These are phyloP conservation scores for Eupithecia dodoneata DNA, from an alignment of 2,888 invertebrate species.

Conservation along the genomic window DNA sequence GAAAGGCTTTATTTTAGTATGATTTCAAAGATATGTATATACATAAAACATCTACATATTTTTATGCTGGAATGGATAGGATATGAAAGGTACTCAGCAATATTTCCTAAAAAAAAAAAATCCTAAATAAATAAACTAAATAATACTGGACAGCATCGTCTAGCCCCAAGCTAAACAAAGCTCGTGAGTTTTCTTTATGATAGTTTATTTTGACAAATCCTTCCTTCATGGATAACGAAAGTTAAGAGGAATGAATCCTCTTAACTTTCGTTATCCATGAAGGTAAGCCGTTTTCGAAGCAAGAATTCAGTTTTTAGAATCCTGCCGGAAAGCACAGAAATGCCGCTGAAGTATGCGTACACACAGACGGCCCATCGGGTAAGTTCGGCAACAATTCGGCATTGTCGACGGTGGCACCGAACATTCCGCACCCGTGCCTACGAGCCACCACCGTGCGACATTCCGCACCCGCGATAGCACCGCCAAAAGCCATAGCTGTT, in stretches of 20 bases:
- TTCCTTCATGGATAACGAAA: no score
- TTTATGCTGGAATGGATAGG: no score
- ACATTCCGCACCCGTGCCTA: slow-evolving; percentile 47
- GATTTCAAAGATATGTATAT: no score
- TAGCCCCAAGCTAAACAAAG: no score
- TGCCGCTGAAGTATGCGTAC: slow-evolving; percentile 6
- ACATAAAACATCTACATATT: no score
- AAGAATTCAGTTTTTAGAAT: not conserved
- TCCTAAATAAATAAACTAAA: no score
- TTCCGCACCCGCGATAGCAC: slow-evolving; percentile 54
- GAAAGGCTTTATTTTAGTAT: not conserved
- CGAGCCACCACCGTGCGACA: slow-evolving; percentile 45
- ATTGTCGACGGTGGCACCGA: slow-evolving; percentile 56
- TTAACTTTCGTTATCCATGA: not conserved
- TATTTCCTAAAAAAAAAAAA: not conserved
- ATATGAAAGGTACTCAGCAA: not conserved
- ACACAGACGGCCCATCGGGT: slow-evolving; percentile 43
- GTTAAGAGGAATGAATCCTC: no score
- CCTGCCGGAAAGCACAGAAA: not conserved
- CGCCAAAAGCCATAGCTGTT: slow-evolving; percentile 50
- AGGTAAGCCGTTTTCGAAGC: not conserved
- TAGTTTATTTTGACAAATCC: not conserved
- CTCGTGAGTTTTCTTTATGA: no score
- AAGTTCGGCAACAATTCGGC: slow-evolving; percentile 69
- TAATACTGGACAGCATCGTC: no score